A percentile compares a stretch with the other conserved stretches of the same genome.
These are phyloP conservation scores for Numenius phaeopus DNA, from an alignment of 2,797 vertebrate genomes.

Conservation along the genomic window DNA sequence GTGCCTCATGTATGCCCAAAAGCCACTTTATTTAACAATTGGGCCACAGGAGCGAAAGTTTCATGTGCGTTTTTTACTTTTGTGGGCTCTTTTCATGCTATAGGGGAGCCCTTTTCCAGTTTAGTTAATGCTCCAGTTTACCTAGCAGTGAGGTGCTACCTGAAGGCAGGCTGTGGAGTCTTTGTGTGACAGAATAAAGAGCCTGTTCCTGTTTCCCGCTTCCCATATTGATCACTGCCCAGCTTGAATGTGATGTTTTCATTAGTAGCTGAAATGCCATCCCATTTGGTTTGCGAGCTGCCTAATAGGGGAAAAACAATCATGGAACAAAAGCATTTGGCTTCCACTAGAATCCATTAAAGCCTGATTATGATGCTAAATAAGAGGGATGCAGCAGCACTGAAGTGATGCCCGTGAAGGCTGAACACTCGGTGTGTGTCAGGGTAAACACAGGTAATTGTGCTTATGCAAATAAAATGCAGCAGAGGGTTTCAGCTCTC, in stretches of 20 bases:
- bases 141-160: neutral
- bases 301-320: slow-evolving; percentile 24
- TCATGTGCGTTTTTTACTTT: neutral
- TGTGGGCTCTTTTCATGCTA: neutral
- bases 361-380: slow-evolving; percentile 31
- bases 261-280: slow-evolving; percentile 25
- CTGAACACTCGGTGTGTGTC: neutral
- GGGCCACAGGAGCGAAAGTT: neutral
- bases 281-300: slow-evolving; percentile 18
- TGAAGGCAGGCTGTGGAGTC: neutral
- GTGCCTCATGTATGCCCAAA: neutral
- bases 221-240: neutral
- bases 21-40: neutral
- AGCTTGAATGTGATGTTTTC: slow-evolving; percentile 36
- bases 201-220: neutral
- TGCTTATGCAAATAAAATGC: slow-evolving; percentile 2
- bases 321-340: slow-evolving; percentile 51
- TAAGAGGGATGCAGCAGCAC: slow-evolving; percentile 6
- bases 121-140: neutral
- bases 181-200: neutral
- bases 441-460: slow-evolving; percentile 21
- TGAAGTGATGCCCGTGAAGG: neutral
- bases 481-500: neutral
- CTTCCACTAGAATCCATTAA: slow-evolving; percentile 53
- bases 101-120: neutral